These are phyloP conservation scores for Laticauda colubrina DNA, from an alignment of 2,113 vertebrate species.

Conservation along the genomic window DNA sequence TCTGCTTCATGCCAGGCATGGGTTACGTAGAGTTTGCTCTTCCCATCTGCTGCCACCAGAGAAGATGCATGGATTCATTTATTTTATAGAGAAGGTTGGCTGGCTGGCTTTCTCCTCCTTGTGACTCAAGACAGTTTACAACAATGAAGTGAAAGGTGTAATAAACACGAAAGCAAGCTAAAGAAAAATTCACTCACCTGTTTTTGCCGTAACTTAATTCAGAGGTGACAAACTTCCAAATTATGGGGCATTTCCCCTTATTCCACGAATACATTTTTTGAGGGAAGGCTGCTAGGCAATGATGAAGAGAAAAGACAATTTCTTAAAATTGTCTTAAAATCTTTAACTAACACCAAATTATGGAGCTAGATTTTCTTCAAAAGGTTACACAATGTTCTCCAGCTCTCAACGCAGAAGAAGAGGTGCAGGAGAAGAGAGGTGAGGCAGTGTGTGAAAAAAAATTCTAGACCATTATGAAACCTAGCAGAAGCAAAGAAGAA, in stretches of 20 bases:
- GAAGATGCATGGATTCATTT: constrained; percentile 19
- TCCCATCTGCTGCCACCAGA: constrained; percentile 16
- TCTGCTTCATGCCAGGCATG: not conserved
- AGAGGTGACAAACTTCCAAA: not conserved
- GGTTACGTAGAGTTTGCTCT: not conserved
- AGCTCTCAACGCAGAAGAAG: too few relatives aligned
- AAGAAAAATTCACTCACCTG: not conserved
- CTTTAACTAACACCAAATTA: too few relatives aligned
- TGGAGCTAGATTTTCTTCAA: too few relatives aligned
- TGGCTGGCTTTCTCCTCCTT: not conserved
- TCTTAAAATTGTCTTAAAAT: too few relatives aligned
- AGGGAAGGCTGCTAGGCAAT: not conserved
- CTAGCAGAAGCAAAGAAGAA: not conserved
- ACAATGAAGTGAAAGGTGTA: not conserved
- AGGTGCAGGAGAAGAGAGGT: too few relatives aligned
- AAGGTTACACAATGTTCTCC: not conserved
- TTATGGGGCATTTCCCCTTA: too few relatives aligned
- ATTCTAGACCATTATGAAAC: not conserved
- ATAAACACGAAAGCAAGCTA: not conserved
- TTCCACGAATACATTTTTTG: too few relatives aligned
- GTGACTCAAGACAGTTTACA: not conserved
- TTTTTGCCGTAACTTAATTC: not conserved
- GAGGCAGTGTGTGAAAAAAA: not conserved
- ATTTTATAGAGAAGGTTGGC: not conserved
- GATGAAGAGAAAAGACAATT: not conserved